Conservation (phyloP, 2,888 invertebrate genomes). For the Hylaea fasciaria region DNA sequence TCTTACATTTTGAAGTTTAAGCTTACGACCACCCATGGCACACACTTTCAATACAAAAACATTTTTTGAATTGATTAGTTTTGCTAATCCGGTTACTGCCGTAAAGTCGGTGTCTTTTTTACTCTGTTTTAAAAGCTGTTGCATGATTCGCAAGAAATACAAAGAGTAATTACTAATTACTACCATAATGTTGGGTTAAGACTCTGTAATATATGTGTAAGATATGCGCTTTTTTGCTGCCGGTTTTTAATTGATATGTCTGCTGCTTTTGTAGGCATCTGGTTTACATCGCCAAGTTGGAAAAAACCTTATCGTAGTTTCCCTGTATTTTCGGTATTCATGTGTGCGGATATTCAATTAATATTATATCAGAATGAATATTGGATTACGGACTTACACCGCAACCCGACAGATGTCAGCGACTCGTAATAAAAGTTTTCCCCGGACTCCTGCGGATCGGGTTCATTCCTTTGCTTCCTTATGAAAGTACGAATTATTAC, state of each 20-base stretch:
- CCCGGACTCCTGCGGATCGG: slow-evolving; percentile 47
- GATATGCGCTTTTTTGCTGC: slow-evolving; percentile 31
- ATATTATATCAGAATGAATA: slow-evolving; percentile 43
- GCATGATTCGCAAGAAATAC: slow-evolving; percentile 41
- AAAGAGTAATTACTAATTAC: slow-evolving; percentile 55
- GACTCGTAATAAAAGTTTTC: slow-evolving; percentile 63
- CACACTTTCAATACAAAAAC: slow-evolving; percentile 46
- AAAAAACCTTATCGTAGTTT: not conserved
- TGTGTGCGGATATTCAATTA: slow-evolving; percentile 30
- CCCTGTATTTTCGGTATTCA: not conserved
- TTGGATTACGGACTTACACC: slow-evolving; percentile 43
- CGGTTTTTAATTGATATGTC: slow-evolving; percentile 45
- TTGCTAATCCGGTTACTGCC: slow-evolving; percentile 52
- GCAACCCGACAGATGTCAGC: slow-evolving; percentile 61
- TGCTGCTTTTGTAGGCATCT: not conserved
- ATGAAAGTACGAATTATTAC: slow-evolving; percentile 39
- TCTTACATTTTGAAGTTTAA: slow-evolving; percentile 51
- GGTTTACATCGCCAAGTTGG: not conserved
- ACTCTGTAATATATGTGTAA: slow-evolving; percentile 34
- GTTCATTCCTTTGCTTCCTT: slow-evolving; percentile 41
- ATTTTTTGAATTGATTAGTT: slow-evolving; percentile 48
- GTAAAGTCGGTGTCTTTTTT: slow-evolving; percentile 53
- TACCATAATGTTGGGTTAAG: slow-evolving; percentile 51
- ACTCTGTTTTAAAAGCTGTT: slow-evolving; percentile 41
- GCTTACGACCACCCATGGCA: slow-evolving; percentile 53